Percentiles rank a stretch among this genome's conserved stretches.
Conservation (phyloP, 2,888 invertebrate genomes). For the Xestoiulus laeticollis region DNA sequence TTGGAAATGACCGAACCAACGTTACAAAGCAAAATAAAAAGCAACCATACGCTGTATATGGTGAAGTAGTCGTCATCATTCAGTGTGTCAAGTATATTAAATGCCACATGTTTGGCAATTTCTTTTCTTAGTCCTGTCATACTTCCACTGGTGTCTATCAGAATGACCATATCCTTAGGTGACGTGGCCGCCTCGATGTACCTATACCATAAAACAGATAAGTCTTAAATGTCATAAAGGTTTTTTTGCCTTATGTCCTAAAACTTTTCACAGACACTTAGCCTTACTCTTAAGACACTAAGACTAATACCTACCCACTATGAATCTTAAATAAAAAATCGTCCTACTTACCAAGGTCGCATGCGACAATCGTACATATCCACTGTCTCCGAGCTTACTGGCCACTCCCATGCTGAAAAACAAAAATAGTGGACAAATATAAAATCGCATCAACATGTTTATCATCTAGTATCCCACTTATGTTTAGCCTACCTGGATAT, state of each 20-base stretch:
- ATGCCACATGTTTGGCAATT: slow-evolving; percentile 89
- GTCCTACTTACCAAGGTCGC: slow-evolving; percentile 76
- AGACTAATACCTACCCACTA: too few species aligned
- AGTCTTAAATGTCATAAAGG: neutral
- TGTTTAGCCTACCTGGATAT: slow-evolving; percentile 89
- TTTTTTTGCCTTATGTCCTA: too few species aligned
- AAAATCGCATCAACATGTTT: slow-evolving; percentile 44
- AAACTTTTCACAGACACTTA: too few species aligned
- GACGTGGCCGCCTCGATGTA: slow-evolving; percentile 98
- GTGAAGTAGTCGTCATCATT: slow-evolving; percentile 98
- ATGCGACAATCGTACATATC: slow-evolving; percentile 94
- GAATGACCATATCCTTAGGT: slow-evolving; percentile 95
- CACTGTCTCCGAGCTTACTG: slow-evolving; percentile 73
- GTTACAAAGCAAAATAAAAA: neutral
- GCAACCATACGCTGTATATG: slow-evolving; percentile 73
- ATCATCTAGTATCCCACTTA: neutral
- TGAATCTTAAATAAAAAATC: neutral
- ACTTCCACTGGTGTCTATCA: slow-evolving; percentile 95
- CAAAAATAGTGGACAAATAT: too few species aligned
- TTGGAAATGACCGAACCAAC: too few species aligned
- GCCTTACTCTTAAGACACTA: too few species aligned
- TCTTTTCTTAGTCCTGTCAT: slow-evolving; percentile 93
- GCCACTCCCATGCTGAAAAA: slow-evolving; percentile 58
- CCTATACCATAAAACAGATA: slow-evolving; percentile 60
- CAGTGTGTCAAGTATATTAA: slow-evolving; percentile 89